These are phyloP conservation scores for Propsilocerus akamusi DNA, from an alignment of 1,140 invertebrate species.

Conservation along the genomic window DNA sequence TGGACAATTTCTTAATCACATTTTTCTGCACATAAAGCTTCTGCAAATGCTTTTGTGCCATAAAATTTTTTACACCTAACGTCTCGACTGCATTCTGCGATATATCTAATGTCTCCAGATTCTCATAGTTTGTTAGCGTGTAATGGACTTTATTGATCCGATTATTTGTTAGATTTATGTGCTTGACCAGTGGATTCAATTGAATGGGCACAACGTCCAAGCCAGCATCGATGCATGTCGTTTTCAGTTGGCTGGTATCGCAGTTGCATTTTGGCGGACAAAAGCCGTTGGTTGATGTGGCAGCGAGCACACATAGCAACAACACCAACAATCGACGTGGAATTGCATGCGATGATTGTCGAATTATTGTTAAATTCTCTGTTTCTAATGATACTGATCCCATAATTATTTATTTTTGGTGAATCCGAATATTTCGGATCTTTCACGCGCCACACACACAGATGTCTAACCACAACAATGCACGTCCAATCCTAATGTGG, in stretches of 20 bases:
- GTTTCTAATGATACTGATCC: no score
- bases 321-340: no score
- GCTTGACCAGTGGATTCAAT: slow-evolving; percentile 61
- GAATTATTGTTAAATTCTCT: no score
- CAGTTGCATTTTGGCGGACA: slow-evolving; percentile 66
- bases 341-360: no score
- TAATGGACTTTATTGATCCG: slow-evolving; percentile 49
- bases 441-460: no score
- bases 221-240: slow-evolving; percentile 50
- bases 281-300: slow-evolving; percentile 31
- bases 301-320: no score
- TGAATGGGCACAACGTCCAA: slow-evolving; percentile 73
- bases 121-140: slow-evolving; percentile 59
- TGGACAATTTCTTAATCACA: slow-evolving; percentile 42
- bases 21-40: slow-evolving; percentile 61
- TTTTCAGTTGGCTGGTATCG: slow-evolving; percentile 49
- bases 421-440: no score
- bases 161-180: slow-evolving; percentile 58
- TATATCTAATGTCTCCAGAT: slow-evolving; percentile 57
- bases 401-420: no score
- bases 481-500: no score
- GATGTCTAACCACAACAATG: no score
- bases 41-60: slow-evolving; percentile 45
- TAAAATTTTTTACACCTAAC: slow-evolving; percentile 60
- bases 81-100: slow-evolving; percentile 59